A percentile compares a stretch with the other conserved stretches of the same genome.
Evolutionary conservation across 2,888 invertebrate genomes (phyloP).

Genomic region (Thysanoteuthis rhombus): DNA sequence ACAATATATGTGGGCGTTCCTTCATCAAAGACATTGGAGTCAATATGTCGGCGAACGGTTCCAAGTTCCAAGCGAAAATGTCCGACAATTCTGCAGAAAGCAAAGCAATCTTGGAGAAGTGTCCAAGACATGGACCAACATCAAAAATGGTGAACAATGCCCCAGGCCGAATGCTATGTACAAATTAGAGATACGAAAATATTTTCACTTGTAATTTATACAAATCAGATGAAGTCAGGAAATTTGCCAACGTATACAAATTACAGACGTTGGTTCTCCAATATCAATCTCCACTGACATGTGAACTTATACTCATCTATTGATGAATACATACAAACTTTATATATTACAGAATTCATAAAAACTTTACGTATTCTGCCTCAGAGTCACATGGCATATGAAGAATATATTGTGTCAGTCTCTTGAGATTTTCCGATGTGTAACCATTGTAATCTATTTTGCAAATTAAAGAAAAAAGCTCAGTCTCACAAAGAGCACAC

Average conservation of each 20-base stretch:
- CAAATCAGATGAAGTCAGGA: neutral
- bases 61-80: neutral
- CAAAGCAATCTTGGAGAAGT: neutral
- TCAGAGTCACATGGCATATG: too few relatives aligned
- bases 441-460: too few relatives aligned
- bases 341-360: too few relatives aligned
- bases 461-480: too few relatives aligned
- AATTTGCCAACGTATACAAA: neutral
- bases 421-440: too few relatives aligned
- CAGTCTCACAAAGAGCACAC: too few relatives aligned
- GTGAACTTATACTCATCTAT: neutral
- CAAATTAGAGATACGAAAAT: neutral
- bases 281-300: neutral
- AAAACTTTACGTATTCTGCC: too few relatives aligned
- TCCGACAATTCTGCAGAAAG: neutral
- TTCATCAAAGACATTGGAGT: neutral
- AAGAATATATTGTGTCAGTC: too few relatives aligned
- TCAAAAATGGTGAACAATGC: neutral
- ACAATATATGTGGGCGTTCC: neutral
- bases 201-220: neutral
- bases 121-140: neutral
- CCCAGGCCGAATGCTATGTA: neutral
- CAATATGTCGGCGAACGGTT: neutral
- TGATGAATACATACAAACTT: too few relatives aligned
- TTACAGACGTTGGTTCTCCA: neutral